Base-by-base conservation (phyloP, 35 echinoderm and acorn worm species). In the Lytechinus variegatus region DNA sequence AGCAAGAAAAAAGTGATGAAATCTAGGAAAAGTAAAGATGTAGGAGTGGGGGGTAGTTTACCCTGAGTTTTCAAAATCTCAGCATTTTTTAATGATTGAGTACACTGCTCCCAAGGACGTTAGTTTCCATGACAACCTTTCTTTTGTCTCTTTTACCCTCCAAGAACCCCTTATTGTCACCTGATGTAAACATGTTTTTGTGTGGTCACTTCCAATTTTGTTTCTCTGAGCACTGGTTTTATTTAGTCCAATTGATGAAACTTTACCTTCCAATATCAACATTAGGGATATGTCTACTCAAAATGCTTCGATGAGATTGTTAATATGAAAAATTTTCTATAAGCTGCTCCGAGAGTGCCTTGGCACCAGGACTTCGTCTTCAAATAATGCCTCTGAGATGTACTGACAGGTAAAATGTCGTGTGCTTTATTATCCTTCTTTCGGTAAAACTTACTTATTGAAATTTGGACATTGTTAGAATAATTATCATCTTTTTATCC, bases 111-210 rank as follows among this genome's bases (percentile, higher is more conserved):
- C 66, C 66, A 79, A 79, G 66, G 66, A n/a, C 66, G 7, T 79
- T 5, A 6, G 66, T 79, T 79, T 16, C 2, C 66, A 79, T 79
- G 21, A 24, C 66, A n/a, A 79, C 19, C 19, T 79, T 19, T 79
- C 66, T 79, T 79, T 79, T 79, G 66, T 79, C 16, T 79, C 66
- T 16, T 19, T 24, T 16, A 7, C 66, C 14, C 66, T 24, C 66
- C 16, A 0, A 24, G 66, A 24, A 79, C 19, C 19, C 10, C 16
- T 79, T 24, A 79, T 19, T 19, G 12, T 24, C 66, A 79, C 66
- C 66, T 79, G 66, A 79, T 79, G 19, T 79, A 79, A 79, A 79
- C 66, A 79, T 79, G 66, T 79, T 79, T 79, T 79, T 79, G 66
- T 79, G 66, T 79, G 14, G 66, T 79, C 66, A 79, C 66, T 79